Base-by-base conservation (phyloP, 1,140 invertebrate species). In the Pemphigus obesinymphae region DNA sequence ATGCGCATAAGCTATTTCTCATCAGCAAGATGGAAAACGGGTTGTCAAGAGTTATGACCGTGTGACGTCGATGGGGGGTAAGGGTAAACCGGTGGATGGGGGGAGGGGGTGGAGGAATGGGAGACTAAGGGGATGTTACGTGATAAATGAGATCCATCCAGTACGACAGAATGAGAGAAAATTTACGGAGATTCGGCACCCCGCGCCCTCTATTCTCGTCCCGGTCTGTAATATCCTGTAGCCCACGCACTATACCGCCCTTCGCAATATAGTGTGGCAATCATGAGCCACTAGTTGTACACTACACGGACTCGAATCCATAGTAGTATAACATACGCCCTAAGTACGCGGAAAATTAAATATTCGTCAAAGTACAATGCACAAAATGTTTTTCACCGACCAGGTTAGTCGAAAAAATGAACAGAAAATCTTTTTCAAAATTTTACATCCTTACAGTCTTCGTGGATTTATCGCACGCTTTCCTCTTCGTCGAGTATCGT, bases 1-100 rank as follows among this genome's bases (percentile, higher is more conserved):
- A 15, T 15, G 26, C 26, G 43, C 3, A 20, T 20, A 72, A 43
- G 61, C 75, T 78, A 78, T 78, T 61, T 61, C 75, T 78, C 55
- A 78, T 78, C 55, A n/a, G 53, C 17, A 26, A 78, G 58, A 63
- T 31, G 40, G 55, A 80, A 61, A 80, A 80, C 29, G 37, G 34
- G 55, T 40, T 45, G 55, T 80, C 53, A 20, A 63, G 55, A 61
- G 26, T 43, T 80, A 50, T 50, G 70, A 13, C 15, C 45, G 73
- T 37, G 73, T 0, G 31, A 11, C 31, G 34, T 13, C 0, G 1
- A n/a, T 0, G 3, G 73, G 20, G 20, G 2, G n/a, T 2, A 15
- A 40, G 13, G 37, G 20, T 11, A 26, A n/a, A 43, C n/a, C n/a
- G n/a, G 34, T 13, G 0, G 1, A n/a, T 0, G 3, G 73, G 20